Percentiles rank a stretch among this genome's conserved stretches.
phyloP scores from a whole-genome alignment of 2,797 vertebrate genomes.

The Channa striata region DNA sequence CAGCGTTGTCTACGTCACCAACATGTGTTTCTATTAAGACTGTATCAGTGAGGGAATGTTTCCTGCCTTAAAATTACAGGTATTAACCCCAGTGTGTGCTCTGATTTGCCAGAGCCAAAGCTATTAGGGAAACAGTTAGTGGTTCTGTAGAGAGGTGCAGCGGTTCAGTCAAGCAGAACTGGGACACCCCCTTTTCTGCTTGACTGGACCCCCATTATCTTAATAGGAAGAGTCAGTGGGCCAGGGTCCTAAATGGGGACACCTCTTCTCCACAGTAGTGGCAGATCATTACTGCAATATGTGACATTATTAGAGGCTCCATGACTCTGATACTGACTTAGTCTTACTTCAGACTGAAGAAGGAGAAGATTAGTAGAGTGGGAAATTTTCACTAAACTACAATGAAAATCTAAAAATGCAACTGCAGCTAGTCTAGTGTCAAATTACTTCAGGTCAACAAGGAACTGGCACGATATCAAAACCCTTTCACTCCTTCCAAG shows the following conservation, averaged over 20 bases:
- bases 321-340: constrained; percentile 38
- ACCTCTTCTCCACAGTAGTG: constrained; percentile 34
- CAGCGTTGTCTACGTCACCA: background rate
- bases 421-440: constrained; percentile 26
- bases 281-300: constrained; percentile 56
- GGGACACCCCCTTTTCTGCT: constrained; percentile 61
- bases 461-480: constrained; percentile 26
- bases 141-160: constrained; percentile 63
- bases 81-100: constrained; percentile 15
- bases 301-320: constrained; percentile 56
- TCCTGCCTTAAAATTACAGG: constrained; percentile 17
- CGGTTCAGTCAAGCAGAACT: constrained; percentile 50
- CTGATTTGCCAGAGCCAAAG: constrained; percentile 17
- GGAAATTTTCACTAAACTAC: constrained; percentile 11
- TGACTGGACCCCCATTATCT: constrained; percentile 72
- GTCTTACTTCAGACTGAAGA: constrained; percentile 41
- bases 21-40: constrained; percentile 14
- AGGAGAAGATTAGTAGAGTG: constrained; percentile 27
- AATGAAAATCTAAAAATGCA: constrained; percentile 22
- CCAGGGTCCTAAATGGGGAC: constrained; percentile 49
- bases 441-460: constrained; percentile 29
- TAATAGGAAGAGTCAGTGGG: constrained; percentile 64
- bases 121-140: constrained; percentile 50
- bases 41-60: constrained; percentile 38
- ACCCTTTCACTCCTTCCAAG: constrained; percentile 60